phyloP scores from a whole-genome alignment of 2,797 vertebrate genomes.

The Cuniculus paca region DNA sequence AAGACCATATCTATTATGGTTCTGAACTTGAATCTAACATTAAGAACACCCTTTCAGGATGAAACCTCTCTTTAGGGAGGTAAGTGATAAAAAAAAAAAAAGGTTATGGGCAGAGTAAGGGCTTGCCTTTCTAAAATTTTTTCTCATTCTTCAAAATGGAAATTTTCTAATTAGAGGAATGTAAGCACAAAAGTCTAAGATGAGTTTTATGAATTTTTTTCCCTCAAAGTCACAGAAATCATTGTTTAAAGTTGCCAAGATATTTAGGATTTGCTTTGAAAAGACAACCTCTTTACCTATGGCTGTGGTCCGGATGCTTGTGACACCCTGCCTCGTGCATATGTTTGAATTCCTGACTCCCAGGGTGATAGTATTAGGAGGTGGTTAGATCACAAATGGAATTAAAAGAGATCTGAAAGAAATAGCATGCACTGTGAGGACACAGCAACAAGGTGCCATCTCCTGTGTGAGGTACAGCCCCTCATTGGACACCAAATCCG shows the following conservation, averaged over 20 bases:
- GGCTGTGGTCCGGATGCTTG: not conserved
- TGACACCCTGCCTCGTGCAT: not conserved
- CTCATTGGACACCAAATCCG: not conserved
- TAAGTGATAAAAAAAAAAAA: constrained; percentile 70
- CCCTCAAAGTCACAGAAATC: constrained; percentile 26
- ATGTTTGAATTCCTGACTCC: not conserved
- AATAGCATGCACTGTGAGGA: not conserved
- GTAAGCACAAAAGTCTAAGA: constrained; percentile 39
- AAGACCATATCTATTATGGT: constrained; percentile 71
- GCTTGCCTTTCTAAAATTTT: constrained; percentile 30
- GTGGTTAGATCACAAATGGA: not conserved
- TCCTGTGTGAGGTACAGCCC: not conserved
- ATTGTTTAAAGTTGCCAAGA: constrained; percentile 53
- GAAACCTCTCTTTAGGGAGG: constrained; percentile 68
- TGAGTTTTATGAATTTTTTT: constrained; percentile 40
- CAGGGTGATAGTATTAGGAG: not conserved
- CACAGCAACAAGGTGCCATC: not conserved
- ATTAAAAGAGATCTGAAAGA: not conserved
- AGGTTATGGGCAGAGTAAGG: constrained; percentile 68
- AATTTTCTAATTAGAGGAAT: constrained; percentile 74
- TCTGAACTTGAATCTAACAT: constrained; percentile 73
- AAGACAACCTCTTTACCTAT: not conserved
- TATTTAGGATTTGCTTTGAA: constrained; percentile 59
- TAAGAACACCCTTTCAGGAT: constrained; percentile 75
- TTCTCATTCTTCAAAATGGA: constrained; percentile 55